Evolutionary conservation across 2,797 vertebrate species (phyloP).

Genomic region (Podarcis lilfordi): DNA sequence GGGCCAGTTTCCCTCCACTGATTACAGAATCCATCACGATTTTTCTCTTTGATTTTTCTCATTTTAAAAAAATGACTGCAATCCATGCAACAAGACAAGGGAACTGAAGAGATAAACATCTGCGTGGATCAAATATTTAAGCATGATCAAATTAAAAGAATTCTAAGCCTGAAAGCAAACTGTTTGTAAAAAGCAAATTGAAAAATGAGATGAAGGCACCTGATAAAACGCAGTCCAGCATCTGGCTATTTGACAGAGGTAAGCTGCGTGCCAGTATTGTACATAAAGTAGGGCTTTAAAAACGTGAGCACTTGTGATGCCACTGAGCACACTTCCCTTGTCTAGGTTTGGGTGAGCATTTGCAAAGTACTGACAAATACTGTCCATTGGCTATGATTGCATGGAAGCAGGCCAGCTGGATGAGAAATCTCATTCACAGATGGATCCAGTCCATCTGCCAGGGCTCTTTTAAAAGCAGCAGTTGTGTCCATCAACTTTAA

Average conservation of each 20-base stretch:
- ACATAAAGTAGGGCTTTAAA: neutral
- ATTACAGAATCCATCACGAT: neutral
- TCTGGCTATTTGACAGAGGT: neutral
- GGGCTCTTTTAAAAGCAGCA: neutral
- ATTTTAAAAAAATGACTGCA: neutral
- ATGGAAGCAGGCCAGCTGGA: neutral
- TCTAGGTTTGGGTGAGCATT: neutral
- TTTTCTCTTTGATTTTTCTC: neutral
- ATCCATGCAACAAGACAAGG: neutral
- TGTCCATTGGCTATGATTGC: neutral
- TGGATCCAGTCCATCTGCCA: neutral
- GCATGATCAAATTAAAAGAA: conserved; percentile 20
- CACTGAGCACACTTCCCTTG: too few species aligned
- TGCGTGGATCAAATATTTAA: conserved; percentile 31
- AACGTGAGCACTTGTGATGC: neutral
- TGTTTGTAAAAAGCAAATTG: conserved; percentile 3
- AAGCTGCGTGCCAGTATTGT: neutral
- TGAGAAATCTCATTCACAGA: neutral
- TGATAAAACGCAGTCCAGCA: neutral
- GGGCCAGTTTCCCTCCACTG: conserved; percentile 8
- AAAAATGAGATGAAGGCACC: neutral
- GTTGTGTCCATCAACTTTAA: neutral
- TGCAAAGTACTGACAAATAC: neutral
- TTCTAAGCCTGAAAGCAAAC: conserved; percentile 1
- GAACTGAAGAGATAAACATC: conserved; percentile 22